These are phyloP conservation scores for Gadus macrocephalus DNA, from an alignment of 2,113 vertebrate species.

Conservation along the genomic window DNA sequence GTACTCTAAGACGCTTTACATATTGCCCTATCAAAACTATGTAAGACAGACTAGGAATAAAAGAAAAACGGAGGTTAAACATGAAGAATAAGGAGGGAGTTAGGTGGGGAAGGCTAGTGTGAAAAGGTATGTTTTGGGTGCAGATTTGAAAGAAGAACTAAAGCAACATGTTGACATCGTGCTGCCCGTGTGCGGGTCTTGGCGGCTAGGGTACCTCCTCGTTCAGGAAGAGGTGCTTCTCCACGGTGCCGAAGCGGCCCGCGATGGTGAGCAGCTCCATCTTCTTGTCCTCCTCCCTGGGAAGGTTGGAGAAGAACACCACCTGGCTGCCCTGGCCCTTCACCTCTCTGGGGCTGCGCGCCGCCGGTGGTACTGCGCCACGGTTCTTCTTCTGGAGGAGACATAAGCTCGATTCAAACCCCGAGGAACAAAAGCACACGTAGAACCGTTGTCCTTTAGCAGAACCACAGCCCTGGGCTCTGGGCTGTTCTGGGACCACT, in stretches of 20 bases:
- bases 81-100: no score
- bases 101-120: no score
- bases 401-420: not conserved
- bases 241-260: constrained; percentile 66
- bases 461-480: no score
- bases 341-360: constrained; percentile 33
- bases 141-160: no score
- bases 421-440: no score
- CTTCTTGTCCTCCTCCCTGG: constrained; percentile 66
- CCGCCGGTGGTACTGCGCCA: not conserved
- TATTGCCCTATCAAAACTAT: no score
- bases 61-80: no score
- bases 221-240: constrained; percentile 72
- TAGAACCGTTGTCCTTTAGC: no score
- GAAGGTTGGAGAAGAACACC: constrained; percentile 75
- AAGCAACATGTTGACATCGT: not conserved
- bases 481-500: no score
- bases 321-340: constrained; percentile 59
- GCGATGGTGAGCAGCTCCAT: constrained; percentile 71
- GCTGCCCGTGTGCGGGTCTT: not conserved
- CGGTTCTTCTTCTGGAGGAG: constrained; percentile 52
- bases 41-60: no score
- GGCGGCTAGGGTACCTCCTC: constrained; percentile 61
- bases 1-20: no score
- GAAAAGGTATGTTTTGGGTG: no score